Conservation (phyloP, 2,113 vertebrate genomes). For the Prinia subflava region DNA sequence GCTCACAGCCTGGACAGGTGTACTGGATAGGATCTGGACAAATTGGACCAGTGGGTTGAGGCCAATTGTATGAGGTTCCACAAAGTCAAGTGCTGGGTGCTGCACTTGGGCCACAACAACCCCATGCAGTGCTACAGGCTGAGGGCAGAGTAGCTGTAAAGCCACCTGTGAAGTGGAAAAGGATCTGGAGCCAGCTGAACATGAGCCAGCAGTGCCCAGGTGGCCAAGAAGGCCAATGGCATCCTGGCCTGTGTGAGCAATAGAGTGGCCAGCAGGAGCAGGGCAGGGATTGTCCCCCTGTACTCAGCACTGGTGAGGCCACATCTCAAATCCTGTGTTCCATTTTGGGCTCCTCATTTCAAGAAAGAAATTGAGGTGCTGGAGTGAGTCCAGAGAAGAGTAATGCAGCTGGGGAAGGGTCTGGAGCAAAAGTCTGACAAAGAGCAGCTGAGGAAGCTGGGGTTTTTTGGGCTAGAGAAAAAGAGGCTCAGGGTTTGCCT, state of each 20-base stretch:
- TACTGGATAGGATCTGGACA: background rate
- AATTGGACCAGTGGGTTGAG: background rate
- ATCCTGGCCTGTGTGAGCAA: background rate
- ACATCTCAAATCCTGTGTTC: background rate
- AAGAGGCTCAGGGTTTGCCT: background rate
- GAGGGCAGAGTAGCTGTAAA: background rate
- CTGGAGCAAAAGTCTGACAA: background rate
- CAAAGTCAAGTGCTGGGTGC: background rate
- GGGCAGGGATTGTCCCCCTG: background rate
- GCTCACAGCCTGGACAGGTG: background rate
- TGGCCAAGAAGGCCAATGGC: background rate
- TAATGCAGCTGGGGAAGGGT: background rate
- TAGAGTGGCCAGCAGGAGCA: background rate
- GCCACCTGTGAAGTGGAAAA: background rate
- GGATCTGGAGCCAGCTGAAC: background rate
- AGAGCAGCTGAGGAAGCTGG: background rate
- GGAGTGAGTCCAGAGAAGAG: rapidly evolving
- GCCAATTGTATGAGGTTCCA: background rate
- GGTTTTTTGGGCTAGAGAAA: background rate
- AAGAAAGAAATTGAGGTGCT: background rate
- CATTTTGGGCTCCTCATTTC: background rate
- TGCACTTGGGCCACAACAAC: background rate
- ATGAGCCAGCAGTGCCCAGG: background rate
- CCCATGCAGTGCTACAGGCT: background rate
- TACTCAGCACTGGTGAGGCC: background rate